These are phyloP conservation scores for Sepioteuthis lessoniana DNA, from an alignment of 2,888 invertebrate species.

Conservation along the genomic window DNA sequence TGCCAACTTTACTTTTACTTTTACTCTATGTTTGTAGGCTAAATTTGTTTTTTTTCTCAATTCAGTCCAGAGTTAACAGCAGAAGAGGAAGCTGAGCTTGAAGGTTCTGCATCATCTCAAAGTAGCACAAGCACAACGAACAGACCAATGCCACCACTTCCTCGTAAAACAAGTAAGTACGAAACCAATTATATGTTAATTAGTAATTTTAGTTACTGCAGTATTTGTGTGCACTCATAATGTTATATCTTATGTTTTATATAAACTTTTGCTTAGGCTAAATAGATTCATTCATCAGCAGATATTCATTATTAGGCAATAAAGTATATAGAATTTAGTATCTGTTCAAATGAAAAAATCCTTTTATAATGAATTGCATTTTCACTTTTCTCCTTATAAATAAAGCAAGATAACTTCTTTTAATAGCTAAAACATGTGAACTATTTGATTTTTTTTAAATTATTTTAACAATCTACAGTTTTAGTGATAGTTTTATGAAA, in stretches of 20 bases:
- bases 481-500: too few relatives aligned
- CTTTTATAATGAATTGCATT: too few relatives aligned
- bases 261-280: neutral
- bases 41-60: neutral
- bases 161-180: conserved; percentile 8
- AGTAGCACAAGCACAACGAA: neutral
- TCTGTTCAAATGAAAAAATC: too few relatives aligned
- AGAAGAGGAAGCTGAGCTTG: conserved; percentile 37
- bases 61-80: conserved; percentile 41
- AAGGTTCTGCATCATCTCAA: conserved; percentile 37
- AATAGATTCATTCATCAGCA: neutral
- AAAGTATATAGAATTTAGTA: too few relatives aligned
- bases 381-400: too few relatives aligned
- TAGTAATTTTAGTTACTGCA: neutral
- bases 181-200: neutral
- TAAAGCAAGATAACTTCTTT: too few relatives aligned
- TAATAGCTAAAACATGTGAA: too few relatives aligned
- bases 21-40: neutral
- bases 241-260: neutral
- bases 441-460: too few relatives aligned
- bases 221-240: too few relatives aligned
- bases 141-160: conserved; percentile 45
- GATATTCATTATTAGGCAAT: neutral
- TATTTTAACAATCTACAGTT: too few relatives aligned
- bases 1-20: too few relatives aligned